Evolutionary conservation across 2,888 invertebrate species (phyloP).

Genomic region (Incurvaria masculella): DNA sequence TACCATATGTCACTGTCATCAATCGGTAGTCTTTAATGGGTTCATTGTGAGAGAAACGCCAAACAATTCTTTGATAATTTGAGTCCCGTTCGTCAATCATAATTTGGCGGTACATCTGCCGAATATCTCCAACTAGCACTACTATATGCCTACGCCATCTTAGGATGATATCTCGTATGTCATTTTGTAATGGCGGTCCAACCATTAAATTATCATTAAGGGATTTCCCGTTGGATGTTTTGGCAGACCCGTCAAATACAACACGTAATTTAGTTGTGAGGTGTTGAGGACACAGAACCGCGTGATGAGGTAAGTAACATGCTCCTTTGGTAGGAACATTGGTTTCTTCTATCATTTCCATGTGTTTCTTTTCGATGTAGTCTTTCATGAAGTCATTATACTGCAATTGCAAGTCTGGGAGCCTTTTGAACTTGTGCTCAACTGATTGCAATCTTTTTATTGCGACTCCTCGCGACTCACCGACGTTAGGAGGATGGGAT

Average conservation of each 20-base stretch:
- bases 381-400: no score
- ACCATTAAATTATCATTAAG: conserved; percentile 18
- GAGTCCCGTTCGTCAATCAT: neutral
- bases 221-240: conserved; percentile 15
- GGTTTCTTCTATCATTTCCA: neutral
- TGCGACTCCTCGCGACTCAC: no score
- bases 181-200: conserved; percentile 18
- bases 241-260: conserved; percentile 17
- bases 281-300: conserved; percentile 11
- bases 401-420: no score
- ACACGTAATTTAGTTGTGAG: conserved; percentile 17
- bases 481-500: no score
- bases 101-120: conserved; percentile 6
- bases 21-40: no score
- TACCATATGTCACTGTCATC: no score
- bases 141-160: neutral
- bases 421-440: no score
- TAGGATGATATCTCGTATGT: conserved; percentile 3
- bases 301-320: conserved; percentile 17
- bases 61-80: neutral
- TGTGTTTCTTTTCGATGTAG: neutral
- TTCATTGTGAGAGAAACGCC: neutral
- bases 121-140: no score
- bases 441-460: no score
- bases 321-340: neutral